Percentiles rank a stretch among this genome's conserved stretches.
These are phyloP conservation scores for Clamator glandarius DNA, from an alignment of 2,797 vertebrate genomes.

Conservation along the genomic window DNA sequence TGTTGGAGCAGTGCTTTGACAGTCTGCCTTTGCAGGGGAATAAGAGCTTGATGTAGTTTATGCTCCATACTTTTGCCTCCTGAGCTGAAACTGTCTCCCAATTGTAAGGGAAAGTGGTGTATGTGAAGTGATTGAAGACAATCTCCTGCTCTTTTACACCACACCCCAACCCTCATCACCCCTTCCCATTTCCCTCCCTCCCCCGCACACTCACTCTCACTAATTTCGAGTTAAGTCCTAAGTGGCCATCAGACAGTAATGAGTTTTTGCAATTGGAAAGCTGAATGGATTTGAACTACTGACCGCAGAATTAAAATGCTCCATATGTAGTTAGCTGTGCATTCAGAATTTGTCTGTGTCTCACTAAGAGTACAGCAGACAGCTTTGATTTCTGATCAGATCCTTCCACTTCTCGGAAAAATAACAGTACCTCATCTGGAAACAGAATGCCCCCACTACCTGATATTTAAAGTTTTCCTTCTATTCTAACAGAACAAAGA, in stretches of 20 bases:
- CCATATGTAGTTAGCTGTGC: too few relatives aligned
- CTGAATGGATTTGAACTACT: not conserved
- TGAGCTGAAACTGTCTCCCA: not conserved
- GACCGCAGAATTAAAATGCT: not conserved
- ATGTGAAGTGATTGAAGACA: not conserved
- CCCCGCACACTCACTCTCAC: not conserved
- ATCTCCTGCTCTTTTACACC: not conserved
- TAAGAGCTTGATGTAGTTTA: not conserved
- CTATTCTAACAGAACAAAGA: not conserved
- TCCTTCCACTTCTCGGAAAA: not conserved
- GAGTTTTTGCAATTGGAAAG: not conserved
- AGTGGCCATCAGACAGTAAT: not conserved
- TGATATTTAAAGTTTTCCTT: not conserved
- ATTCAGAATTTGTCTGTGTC: not conserved
- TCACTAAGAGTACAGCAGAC: not conserved
- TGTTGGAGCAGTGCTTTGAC: not conserved
- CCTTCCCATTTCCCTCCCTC: not conserved
- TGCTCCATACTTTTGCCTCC: not conserved
- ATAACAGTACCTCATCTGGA: not conserved
- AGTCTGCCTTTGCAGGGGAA: not conserved
- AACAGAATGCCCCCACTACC: not conserved
- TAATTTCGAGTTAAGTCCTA: not conserved
- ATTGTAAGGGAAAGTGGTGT: not conserved
- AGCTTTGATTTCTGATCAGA: slow-evolving; percentile 12
- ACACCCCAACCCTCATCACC: too few relatives aligned